Conservation (phyloP, 2,888 invertebrate species). For the Neria commutata region DNA sequence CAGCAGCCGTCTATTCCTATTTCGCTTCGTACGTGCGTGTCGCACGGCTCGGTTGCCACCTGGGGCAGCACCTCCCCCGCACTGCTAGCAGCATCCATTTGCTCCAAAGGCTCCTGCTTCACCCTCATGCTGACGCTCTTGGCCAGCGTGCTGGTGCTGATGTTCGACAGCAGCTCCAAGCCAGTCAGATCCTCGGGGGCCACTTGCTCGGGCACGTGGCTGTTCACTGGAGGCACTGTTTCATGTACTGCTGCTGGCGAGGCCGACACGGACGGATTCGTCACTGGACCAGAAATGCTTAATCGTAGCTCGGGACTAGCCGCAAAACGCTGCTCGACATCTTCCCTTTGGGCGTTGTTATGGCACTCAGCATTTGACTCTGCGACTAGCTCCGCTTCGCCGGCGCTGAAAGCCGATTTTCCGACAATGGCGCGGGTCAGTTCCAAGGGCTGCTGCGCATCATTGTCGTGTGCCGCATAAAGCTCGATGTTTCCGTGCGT, state of each 20-base stretch:
- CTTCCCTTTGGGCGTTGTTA: conserved; percentile 2
- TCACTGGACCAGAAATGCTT: too few relatives aligned
- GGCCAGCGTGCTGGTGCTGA: conserved; percentile 74
- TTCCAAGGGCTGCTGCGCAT: conserved; percentile 46
- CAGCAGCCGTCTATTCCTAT: neutral
- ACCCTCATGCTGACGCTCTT: conserved; percentile 48
- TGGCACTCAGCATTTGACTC: neutral
- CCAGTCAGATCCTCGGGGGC: conserved; percentile 76
- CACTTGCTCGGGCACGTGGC: conserved; percentile 20
- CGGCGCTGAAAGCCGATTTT: conserved; percentile 41
- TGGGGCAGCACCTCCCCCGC: conserved; percentile 6
- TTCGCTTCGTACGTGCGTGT: neutral
- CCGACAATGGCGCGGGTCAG: conserved; percentile 46
- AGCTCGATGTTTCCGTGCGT: conserved; percentile 11
- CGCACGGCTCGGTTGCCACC: neutral
- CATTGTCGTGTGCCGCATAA: conserved; percentile 28
- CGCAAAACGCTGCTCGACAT: neutral
- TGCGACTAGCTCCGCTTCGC: conserved; percentile 1
- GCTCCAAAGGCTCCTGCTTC: conserved; percentile 55
- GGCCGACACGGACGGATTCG: neutral
- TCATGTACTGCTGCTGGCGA: conserved; percentile 8
- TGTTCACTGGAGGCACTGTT: conserved; percentile 4
- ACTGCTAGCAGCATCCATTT: conserved; percentile 1
- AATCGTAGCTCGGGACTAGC: too few relatives aligned
- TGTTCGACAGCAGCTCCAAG: conserved; percentile 78